Conservation (phyloP, 2,888 invertebrate species). For the Metopia argyrocephala region DNA sequence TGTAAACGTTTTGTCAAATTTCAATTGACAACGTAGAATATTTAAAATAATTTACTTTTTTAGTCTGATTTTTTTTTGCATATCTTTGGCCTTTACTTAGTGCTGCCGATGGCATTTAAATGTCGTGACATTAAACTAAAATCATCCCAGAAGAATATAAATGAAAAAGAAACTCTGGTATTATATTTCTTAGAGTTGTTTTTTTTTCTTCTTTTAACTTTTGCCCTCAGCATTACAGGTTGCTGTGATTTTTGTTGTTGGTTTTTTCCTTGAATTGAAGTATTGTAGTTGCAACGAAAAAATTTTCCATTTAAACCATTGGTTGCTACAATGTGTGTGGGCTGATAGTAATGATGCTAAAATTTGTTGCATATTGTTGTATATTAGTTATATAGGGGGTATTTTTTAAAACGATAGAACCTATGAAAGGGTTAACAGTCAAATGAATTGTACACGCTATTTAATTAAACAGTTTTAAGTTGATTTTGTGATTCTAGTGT, state of each 20-base stretch:
- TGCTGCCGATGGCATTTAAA: slow-evolving; percentile 35
- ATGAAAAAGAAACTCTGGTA: background rate
- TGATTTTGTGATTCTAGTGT: no score
- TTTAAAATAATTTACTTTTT: no score
- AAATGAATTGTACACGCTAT: no score
- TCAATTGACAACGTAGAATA: no score
- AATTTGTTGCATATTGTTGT: slow-evolving; percentile 10
- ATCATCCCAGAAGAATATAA: background rate
- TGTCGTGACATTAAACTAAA: slow-evolving; percentile 50
- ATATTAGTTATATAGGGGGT: background rate
- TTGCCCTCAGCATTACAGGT: background rate
- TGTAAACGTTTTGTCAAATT: no score
- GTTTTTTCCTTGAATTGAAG: no score
- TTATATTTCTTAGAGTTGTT: background rate
- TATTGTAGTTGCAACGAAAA: no score
- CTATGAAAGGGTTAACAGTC: no score
- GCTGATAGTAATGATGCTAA: slow-evolving; percentile 9
- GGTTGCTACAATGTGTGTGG: background rate
- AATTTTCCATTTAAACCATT: slow-evolving; percentile 1
- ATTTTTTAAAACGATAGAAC: no score
- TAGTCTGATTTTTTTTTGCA: background rate
- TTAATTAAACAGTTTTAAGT: no score
- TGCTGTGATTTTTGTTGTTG: background rate
- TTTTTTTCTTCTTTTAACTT: background rate
- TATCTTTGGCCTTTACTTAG: slow-evolving; percentile 11